Percentiles rank a stretch among this genome's conserved stretches.
phyloP scores from a whole-genome alignment of 2,113 vertebrate genomes.

The Eptesicus fuscus region DNA sequence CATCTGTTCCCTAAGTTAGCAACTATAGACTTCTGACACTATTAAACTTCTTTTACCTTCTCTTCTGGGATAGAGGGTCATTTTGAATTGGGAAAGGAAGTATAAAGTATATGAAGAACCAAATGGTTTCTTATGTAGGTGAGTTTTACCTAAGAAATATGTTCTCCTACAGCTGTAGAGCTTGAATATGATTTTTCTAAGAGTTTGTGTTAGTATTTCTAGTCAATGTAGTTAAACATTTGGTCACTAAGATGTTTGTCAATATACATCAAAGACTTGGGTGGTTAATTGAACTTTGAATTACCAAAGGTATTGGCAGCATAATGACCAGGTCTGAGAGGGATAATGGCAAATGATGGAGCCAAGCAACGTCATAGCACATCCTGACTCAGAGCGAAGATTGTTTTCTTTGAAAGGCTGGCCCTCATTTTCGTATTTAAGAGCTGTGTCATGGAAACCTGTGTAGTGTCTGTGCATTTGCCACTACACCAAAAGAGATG shows the following conservation, averaged over 20 bases:
- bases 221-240: slow-evolving; percentile 17
- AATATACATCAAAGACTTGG: not conserved
- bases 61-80: not conserved
- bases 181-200: slow-evolving; percentile 6
- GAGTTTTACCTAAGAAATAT: slow-evolving; percentile 7
- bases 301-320: not conserved
- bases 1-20: not conserved
- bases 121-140: not conserved
- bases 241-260: not conserved
- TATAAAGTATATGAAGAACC: not conserved
- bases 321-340: not conserved
- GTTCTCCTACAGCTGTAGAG: not conserved
- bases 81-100: slow-evolving; percentile 13
- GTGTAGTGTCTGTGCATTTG: not conserved
- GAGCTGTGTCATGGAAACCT: not conserved
- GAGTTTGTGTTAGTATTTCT: not conserved
- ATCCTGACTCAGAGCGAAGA: not conserved
- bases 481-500: not conserved
- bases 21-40: not conserved
- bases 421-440: not conserved
- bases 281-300: slow-evolving; percentile 13
- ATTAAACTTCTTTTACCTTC: slow-evolving; percentile 23
- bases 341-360: not conserved
- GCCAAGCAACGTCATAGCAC: not conserved
- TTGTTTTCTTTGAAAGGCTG: not conserved